Conservation (phyloP, 2,888 invertebrate genomes). For the Epistrophe eligans region DNA sequence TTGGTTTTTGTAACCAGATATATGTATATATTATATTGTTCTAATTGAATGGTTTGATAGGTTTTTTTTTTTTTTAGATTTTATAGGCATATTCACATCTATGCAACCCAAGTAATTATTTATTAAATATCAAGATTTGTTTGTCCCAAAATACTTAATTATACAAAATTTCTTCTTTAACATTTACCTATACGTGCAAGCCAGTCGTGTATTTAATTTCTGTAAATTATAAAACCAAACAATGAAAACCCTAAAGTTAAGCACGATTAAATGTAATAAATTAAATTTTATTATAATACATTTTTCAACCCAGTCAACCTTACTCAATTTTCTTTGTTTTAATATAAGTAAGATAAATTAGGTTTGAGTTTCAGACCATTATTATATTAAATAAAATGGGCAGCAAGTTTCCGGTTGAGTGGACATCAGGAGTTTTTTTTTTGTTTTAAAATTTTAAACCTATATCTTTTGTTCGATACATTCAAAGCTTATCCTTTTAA, state of each 20-base stretch:
- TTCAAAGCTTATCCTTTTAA: constrained; percentile 1
- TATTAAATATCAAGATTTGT: background rate
- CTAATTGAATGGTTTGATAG: too few relatives aligned
- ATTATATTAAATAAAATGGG: background rate
- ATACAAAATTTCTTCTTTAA: background rate
- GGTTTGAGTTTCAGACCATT: background rate
- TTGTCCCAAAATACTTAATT: background rate
- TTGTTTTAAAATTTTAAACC: background rate
- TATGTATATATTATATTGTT: too few relatives aligned
- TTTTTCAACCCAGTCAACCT: constrained; percentile 19
- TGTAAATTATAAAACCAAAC: too few relatives aligned
- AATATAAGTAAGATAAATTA: constrained; percentile 23
- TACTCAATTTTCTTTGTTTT: constrained; percentile 17
- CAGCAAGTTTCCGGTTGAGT: background rate
- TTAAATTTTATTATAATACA: background rate
- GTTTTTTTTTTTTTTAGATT: too few relatives aligned
- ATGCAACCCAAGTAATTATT: too few relatives aligned
- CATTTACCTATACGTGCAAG: background rate
- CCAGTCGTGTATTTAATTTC: background rate
- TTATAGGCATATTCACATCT: too few relatives aligned
- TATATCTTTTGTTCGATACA: background rate
- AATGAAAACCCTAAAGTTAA: background rate
- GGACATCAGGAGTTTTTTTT: background rate
- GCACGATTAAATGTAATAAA: constrained; percentile 11
- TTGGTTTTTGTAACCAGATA: too few relatives aligned